Evolutionary conservation across 2,797 vertebrate species (phyloP).

Genomic region (Oreochromis mossambicus): DNA sequence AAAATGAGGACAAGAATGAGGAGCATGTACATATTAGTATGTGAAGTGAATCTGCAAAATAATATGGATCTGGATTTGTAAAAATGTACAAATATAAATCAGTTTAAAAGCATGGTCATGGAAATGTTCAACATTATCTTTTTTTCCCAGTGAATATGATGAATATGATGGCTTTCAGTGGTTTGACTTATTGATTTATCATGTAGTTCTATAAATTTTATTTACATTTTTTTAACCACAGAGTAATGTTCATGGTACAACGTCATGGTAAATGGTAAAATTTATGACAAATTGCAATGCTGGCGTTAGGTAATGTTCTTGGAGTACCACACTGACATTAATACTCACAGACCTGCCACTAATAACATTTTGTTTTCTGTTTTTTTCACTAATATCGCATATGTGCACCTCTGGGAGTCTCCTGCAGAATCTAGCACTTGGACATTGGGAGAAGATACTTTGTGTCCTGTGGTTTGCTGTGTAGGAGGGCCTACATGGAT

Average conservation of each 20-base stretch:
- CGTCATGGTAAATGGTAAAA: too few relatives aligned
- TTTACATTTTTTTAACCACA: not conserved
- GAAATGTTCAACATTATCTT: not conserved
- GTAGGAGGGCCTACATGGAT: not conserved
- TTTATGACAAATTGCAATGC: not conserved
- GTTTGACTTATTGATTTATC: not conserved
- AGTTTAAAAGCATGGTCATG: not conserved
- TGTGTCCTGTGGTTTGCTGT: not conserved
- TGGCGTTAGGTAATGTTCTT: not conserved
- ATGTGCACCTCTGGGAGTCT: not conserved
- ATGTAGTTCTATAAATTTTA: not conserved
- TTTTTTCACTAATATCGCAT: not conserved
- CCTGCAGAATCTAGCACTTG: not conserved
- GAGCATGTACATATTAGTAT: not conserved
- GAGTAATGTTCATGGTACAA: not conserved
- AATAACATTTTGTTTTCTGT: not conserved
- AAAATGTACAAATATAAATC: not conserved
- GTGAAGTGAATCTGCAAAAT: not conserved
- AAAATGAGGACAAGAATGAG: not conserved
- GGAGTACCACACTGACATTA: not conserved
- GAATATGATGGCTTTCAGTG: not conserved
- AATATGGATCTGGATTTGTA: not conserved
- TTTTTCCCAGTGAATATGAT: not conserved
- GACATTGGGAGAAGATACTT: not conserved
- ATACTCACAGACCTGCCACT: not conserved